Evolutionary conservation across 2,888 invertebrate genomes (phyloP).

Genomic region (Seira sanloemensis): DNA sequence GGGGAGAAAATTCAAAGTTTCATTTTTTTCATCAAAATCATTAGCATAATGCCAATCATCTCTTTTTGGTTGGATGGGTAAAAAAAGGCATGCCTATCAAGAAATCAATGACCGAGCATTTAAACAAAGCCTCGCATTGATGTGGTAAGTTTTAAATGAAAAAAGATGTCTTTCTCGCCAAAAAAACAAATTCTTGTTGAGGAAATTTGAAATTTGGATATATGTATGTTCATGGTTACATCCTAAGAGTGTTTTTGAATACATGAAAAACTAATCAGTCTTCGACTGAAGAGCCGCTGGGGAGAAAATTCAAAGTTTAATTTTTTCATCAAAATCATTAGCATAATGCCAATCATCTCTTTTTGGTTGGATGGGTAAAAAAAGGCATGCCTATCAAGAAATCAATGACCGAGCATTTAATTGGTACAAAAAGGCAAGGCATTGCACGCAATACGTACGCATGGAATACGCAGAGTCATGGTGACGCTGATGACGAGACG

Average conservation of each 20-base stretch:
- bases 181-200: too few relatives aligned
- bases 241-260: too few relatives aligned
- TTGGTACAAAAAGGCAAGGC: too few relatives aligned
- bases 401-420: conserved; percentile 2
- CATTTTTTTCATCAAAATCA: background rate
- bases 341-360: conserved; percentile 4
- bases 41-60: conserved; percentile 4
- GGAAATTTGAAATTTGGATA: background rate
- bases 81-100: conserved; percentile 14
- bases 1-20: background rate
- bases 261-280: background rate
- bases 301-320: background rate
- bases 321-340: background rate
- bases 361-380: too few relatives aligned
- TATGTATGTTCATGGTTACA: too few relatives aligned
- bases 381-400: conserved; percentile 6
- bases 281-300: background rate
- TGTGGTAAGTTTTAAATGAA: conserved; percentile 83
- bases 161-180: background rate
- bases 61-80: too few relatives aligned
- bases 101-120: background rate
- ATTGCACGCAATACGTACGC: background rate
- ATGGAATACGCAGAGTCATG: background rate
- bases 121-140: conserved; percentile 90
- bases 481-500: background rate